Evolutionary conservation across 2,888 invertebrate species (phyloP).

Genomic region (Elgonia sp.): DNA sequence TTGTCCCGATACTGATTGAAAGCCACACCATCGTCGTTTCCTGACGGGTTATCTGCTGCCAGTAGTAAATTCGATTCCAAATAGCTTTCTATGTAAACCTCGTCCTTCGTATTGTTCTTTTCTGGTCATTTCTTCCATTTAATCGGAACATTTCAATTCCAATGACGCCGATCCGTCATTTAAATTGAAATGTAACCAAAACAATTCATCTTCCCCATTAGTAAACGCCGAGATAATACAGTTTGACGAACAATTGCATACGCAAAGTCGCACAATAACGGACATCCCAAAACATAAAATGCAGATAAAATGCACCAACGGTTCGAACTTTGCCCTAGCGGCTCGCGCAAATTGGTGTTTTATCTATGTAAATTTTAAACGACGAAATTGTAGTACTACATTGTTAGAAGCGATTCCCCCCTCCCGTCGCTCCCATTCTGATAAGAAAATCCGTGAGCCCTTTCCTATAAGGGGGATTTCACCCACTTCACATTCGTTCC

Average conservation of each 20-base stretch:
- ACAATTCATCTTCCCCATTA: slow-evolving; percentile 18
- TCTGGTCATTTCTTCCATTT: slow-evolving; percentile 49
- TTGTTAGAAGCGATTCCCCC: slow-evolving; percentile 80
- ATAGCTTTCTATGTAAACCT: slow-evolving; percentile 52
- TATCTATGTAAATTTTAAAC: slow-evolving; percentile 68
- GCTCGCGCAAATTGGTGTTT: slow-evolving; percentile 51
- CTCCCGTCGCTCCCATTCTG: slow-evolving; percentile 85
- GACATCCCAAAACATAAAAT: not conserved
- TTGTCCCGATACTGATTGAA: slow-evolving; percentile 81
- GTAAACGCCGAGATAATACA: not conserved
- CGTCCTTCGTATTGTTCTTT: slow-evolving; percentile 32
- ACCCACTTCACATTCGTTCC: slow-evolving; percentile 74
- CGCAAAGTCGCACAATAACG: not conserved
- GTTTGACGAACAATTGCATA: not conserved
- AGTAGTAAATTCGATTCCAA: slow-evolving; percentile 68
- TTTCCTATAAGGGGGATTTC: slow-evolving; percentile 85
- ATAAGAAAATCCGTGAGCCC: slow-evolving; percentile 84
- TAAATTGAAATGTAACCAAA: not conserved
- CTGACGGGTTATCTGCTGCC: slow-evolving; percentile 61
- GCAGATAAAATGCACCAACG: slow-evolving; percentile 8
- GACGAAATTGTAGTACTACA: slow-evolving; percentile 50
- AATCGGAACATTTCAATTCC: slow-evolving; percentile 52
- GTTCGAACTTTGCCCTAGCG: slow-evolving; percentile 45
- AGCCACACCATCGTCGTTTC: slow-evolving; percentile 78
- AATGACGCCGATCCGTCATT: slow-evolving; percentile 17